phyloP scores from a whole-genome alignment of 2,888 invertebrate species.

The Hyposoter didymator region DNA sequence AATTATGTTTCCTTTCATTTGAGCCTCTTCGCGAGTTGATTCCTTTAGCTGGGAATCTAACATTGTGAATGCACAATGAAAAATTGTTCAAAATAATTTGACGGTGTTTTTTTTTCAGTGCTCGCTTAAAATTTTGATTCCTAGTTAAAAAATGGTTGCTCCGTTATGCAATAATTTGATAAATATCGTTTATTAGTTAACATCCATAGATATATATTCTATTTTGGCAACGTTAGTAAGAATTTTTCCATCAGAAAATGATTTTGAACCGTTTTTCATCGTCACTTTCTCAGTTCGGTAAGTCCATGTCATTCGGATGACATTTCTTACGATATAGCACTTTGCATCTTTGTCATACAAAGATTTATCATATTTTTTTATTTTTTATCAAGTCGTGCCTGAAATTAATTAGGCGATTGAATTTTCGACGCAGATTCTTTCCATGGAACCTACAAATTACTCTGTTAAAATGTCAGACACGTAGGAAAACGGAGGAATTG shows the following conservation, averaged over 20 bases:
- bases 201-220: background rate
- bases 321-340: background rate
- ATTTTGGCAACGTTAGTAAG: constrained; percentile 1
- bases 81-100: constrained; percentile 7
- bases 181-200: background rate
- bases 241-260: constrained; percentile 26
- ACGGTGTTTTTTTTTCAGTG: background rate
- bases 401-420: background rate
- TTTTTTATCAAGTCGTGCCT: too few species aligned
- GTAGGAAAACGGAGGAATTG: background rate
- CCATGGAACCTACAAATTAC: background rate
- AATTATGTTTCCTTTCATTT: constrained; percentile 5
- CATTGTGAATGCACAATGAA: background rate
- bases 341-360: background rate
- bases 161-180: background rate
- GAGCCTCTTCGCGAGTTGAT: constrained; percentile 8
- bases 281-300: background rate
- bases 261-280: constrained; percentile 16
- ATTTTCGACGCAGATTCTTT: too few species aligned
- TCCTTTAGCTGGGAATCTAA: background rate
- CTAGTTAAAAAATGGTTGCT: constrained; percentile 9
- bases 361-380: background rate
- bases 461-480: background rate
- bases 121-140: background rate
- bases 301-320: constrained; percentile 33